Conservation (phyloP, 1,140 invertebrate genomes). For the Brachionus rotundiformis region DNA sequence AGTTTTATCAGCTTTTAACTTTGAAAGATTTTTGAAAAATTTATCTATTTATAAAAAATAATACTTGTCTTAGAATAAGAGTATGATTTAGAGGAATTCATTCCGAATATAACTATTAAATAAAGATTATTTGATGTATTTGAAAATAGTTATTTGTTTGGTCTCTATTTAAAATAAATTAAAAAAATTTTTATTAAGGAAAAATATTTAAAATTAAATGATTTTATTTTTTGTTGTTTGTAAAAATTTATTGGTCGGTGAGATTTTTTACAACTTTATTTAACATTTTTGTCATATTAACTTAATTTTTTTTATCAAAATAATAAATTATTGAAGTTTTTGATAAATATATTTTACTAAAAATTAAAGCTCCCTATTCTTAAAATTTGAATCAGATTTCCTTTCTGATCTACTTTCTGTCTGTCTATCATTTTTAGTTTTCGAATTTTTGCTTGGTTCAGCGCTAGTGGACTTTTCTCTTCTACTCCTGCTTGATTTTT, state of each 20-base stretch:
- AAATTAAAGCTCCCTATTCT: too few species aligned
- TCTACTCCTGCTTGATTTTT: not conserved
- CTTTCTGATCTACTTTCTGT: not conserved
- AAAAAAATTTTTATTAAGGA: not conserved
- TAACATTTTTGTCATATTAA: not conserved
- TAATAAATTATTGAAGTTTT: not conserved
- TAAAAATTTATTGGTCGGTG: not conserved
- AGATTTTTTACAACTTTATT: not conserved
- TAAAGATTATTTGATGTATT: not conserved
- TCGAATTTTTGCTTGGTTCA: not conserved
- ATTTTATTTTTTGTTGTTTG: not conserved
- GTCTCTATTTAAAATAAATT: not conserved
- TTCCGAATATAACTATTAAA: not conserved
- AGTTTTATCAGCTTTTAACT: constrained; percentile 50
- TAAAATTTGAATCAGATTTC: not conserved
- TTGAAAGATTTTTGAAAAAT: constrained; percentile 14
- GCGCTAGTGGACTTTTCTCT: not conserved
- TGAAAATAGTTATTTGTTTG: not conserved
- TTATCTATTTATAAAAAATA: not conserved
- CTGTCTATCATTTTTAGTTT: not conserved
- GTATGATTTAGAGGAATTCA: not conserved
- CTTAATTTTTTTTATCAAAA: not conserved
- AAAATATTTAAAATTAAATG: not conserved
- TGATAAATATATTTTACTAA: too few species aligned
- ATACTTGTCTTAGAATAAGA: not conserved